Evolutionary conservation across 2,797 vertebrate genomes (phyloP).

Genomic region (Crocodylus rhombifer): DNA sequence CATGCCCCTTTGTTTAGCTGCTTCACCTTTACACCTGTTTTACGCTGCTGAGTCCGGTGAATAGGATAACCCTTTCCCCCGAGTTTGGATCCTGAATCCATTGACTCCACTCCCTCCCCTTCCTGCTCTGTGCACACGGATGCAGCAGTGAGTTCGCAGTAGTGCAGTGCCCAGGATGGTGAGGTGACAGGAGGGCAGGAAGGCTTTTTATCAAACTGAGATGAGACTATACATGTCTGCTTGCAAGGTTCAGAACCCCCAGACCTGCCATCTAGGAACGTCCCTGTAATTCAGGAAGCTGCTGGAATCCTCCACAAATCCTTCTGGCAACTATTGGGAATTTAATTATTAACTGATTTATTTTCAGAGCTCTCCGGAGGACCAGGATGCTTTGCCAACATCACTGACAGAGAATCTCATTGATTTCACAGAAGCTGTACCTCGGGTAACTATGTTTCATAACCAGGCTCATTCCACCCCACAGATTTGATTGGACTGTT

Average conservation of each 20-base stretch:
- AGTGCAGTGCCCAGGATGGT: not conserved
- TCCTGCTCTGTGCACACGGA: rapidly evolving
- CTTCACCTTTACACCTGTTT: not conserved
- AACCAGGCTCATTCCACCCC: conserved; percentile 32
- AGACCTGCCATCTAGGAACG: not conserved
- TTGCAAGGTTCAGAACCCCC: conserved; percentile 6
- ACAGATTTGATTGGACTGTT: not conserved
- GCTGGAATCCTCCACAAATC: conserved; percentile 2
- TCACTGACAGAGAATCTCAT: conserved; percentile 91
- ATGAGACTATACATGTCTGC: not conserved
- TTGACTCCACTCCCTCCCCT: not conserved
- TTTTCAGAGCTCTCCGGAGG: conserved; percentile 84
- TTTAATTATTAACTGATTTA: conserved; percentile 67
- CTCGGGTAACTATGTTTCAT: conserved; percentile 83
- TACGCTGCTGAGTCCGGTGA: not conserved
- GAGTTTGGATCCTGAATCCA: not conserved
- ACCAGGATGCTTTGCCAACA: conserved; percentile 82
- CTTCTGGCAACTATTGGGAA: conserved; percentile 24
- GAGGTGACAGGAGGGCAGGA: not conserved
- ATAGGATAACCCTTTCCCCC: not conserved
- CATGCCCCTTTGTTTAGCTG: not conserved
- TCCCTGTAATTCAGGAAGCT: not conserved
- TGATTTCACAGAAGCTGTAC: conserved; percentile 89
- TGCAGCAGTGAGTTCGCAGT: not conserved
- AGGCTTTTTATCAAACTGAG: not conserved